These are phyloP conservation scores for Hydrocynus forskahlii DNA, from an alignment of 2,797 vertebrate species.

Conservation along the genomic window DNA sequence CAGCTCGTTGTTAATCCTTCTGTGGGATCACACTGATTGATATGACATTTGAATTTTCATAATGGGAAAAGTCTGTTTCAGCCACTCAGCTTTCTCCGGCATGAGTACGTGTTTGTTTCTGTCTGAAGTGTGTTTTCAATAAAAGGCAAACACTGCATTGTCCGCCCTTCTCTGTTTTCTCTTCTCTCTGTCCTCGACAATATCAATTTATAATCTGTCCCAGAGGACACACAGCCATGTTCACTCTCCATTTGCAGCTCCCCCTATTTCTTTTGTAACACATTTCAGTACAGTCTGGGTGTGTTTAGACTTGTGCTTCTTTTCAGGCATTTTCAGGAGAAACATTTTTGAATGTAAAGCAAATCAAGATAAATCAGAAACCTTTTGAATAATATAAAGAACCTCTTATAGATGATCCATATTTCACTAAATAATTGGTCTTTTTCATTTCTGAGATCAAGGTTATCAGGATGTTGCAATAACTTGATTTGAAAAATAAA, in stretches of 20 bases:
- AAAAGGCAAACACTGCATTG: slow-evolving; percentile 59
- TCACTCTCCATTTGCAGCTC: slow-evolving; percentile 45
- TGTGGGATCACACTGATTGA: slow-evolving; percentile 70
- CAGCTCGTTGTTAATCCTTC: slow-evolving; percentile 63
- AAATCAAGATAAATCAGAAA: not conserved
- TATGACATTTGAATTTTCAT: slow-evolving; percentile 70
- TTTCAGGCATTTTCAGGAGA: not conserved
- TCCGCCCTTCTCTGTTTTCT: slow-evolving; percentile 35
- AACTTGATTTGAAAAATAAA: too few species aligned
- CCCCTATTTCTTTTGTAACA: slow-evolving; percentile 45
- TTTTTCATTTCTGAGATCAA: too few species aligned
- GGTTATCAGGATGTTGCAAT: too few species aligned
- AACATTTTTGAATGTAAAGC: too few species aligned
- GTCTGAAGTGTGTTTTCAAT: slow-evolving; percentile 57
- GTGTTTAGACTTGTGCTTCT: not conserved
- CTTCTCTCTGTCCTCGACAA: slow-evolving; percentile 53
- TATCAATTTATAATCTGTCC: slow-evolving; percentile 71
- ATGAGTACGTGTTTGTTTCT: not conserved
- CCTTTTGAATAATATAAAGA: too few species aligned
- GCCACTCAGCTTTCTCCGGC: slow-evolving; percentile 51
- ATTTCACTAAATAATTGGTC: too few species aligned
- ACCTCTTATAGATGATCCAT: not conserved
- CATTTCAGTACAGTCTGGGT: slow-evolving; percentile 41
- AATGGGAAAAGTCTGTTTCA: slow-evolving; percentile 62
- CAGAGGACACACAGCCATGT: slow-evolving; percentile 61